Evolutionary conservation across 2,888 invertebrate genomes (phyloP), one percentile per base, ranked within the genome.

Genomic region (Acanthococcus lagerstroemiae): DNA sequence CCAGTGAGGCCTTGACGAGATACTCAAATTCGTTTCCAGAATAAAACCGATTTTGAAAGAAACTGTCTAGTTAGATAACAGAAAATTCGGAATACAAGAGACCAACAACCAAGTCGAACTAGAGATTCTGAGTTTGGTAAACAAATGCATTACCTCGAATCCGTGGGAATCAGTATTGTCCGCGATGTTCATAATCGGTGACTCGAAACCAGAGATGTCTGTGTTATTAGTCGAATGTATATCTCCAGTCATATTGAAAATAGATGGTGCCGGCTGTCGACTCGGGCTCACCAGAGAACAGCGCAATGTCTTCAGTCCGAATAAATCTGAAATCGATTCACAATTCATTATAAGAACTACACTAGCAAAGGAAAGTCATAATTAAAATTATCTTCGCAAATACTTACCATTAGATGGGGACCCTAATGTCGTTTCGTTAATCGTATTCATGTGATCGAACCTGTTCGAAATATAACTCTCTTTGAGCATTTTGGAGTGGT

Each of bases 141-240:
- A 3, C 4, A 19, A n/a, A 2, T 4, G 21, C 15, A 15, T 19
- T 4, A 48, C 48, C 48, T 48, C 48, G 9, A 48, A 27, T 22
- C 61, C 52, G 44, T 50, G 44, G 15, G 19, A 19, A 46, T 61
- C 50, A n/a, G 61, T 26, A n/a, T 61, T 61, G 48, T 61, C 61
- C 12, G 27, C 2, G n/a, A 61, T 22, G 24, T 50, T 63, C 52
- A 30, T 52, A 54, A 63, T 54, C 1, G 63, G 37, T 17, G 63
- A 63, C 52, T 63, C 63, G 37, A 54, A 54, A 30, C 48, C 44
- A 17, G 27, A 52, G 24, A 21, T 54, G 4, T 63, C 63, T 24
- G 21, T 22, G 17, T 63, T 63, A 7, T 24, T 24, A 30, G 27
- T 15, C 26, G 17, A 54, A 52, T 19, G 21, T 17, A 52, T 27